These are phyloP conservation scores for Lapara coniferarum DNA, from an alignment of 2,888 invertebrate genomes.

Conservation along the genomic window DNA sequence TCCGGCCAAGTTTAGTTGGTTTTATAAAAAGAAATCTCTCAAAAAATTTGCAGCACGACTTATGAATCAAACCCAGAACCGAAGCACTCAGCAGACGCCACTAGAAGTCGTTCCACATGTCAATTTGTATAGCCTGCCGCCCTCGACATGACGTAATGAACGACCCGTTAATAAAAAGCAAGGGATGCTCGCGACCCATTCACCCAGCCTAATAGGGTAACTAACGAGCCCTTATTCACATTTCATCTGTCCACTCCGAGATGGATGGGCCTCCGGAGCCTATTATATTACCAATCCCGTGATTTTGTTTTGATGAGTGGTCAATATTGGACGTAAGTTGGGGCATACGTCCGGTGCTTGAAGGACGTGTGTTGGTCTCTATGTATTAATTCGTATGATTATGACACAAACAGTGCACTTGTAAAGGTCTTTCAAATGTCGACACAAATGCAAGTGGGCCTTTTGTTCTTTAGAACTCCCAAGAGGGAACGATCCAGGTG, in stretches of 20 bases:
- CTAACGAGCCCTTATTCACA: slow-evolving; percentile 20
- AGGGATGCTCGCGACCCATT: not conserved
- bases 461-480: no score
- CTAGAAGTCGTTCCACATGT: not conserved
- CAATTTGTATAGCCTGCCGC: not conserved
- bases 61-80: no score
- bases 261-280: not conserved
- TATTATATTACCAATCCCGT: not conserved
- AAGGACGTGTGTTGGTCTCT: no score
- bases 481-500: no score
- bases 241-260: slow-evolving; percentile 12
- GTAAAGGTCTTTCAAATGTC: no score
- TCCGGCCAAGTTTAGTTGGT: no score
- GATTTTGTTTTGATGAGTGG: not conserved
- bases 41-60: no score
- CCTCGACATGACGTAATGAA: not conserved
- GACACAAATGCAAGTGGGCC: no score
- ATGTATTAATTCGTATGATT: no score
- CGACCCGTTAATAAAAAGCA: slow-evolving; percentile 10
- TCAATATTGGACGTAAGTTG: not conserved
- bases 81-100: no score
- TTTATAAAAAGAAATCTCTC: no score
- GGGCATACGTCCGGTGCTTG: not conserved
- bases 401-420: no score
- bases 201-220: slow-evolving; percentile 16